Conservation (phyloP, 30 jellyfish, hydroid and myxozoan species). For the Cassiopea andromeda region DNA sequence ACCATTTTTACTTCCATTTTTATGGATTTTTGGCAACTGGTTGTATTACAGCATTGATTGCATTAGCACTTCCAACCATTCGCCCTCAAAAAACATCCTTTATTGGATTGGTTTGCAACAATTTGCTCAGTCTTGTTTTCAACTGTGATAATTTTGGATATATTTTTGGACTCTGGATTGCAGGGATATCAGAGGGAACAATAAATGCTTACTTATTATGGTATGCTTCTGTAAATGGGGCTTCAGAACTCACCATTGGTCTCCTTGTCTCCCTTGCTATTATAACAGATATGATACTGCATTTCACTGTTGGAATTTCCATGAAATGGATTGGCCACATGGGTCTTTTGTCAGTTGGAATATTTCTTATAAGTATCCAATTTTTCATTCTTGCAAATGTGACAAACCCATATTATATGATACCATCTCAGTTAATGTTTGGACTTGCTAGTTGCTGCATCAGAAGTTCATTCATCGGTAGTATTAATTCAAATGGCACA, state of each 20-base stretch:
- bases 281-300: slow-evolving; percentile 65
- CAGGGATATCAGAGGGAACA: slow-evolving; percentile 72
- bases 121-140: slow-evolving; percentile 46
- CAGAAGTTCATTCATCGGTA: slow-evolving; percentile 52
- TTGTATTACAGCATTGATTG: slow-evolving; percentile 42
- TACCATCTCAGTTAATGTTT: slow-evolving; percentile 62
- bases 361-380: slow-evolving; percentile 57
- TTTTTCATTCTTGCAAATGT: slow-evolving; percentile 47
- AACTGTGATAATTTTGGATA: slow-evolving; percentile 54
- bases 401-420: slow-evolving; percentile 36
- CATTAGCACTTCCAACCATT: slow-evolving; percentile 56
- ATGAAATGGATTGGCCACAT: slow-evolving; percentile 80
- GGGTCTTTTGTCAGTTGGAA: slow-evolving; percentile 64
- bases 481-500: slow-evolving; percentile 42
- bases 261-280: slow-evolving; percentile 56
- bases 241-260: slow-evolving; percentile 63
- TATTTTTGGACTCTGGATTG: slow-evolving; percentile 58
- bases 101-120: slow-evolving; percentile 26
- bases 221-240: slow-evolving; percentile 72
- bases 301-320: slow-evolving; percentile 67
- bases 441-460: slow-evolving; percentile 66
- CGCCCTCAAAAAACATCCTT: slow-evolving; percentile 38
- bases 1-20: slow-evolving; percentile 70
- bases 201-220: slow-evolving; percentile 65
- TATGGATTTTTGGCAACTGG: slow-evolving; percentile 77